Conservation (phyloP, 2,888 invertebrate genomes). For the Balanococcus diminutus region DNA sequence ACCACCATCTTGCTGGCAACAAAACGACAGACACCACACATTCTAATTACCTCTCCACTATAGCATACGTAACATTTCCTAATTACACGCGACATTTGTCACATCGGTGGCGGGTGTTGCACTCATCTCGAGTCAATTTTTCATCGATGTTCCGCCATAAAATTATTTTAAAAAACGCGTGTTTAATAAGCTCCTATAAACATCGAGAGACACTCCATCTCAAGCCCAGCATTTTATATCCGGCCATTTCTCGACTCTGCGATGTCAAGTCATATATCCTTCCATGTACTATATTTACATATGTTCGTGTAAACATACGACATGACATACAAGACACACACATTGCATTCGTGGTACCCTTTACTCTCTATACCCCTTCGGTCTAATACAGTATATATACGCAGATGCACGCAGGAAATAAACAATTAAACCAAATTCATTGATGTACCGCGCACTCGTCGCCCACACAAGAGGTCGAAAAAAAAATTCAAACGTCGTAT, state of each 20-base stretch:
- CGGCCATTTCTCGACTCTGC: neutral
- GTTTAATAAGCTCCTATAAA: neutral
- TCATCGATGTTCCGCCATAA: neutral
- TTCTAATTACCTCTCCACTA: neutral
- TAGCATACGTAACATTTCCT: neutral
- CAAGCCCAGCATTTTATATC: neutral
- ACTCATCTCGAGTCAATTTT: neutral
- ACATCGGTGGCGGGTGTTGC: neutral
- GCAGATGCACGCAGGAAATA: neutral
- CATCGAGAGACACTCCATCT: neutral
- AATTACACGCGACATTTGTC: neutral
- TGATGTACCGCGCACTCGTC: neutral
- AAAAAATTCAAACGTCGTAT: too few species aligned
- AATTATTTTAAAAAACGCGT: neutral
- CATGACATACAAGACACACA: neutral
- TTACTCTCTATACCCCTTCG: neutral
- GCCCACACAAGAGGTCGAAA: conserved; percentile 4
- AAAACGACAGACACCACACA: neutral
- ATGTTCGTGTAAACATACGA: neutral
- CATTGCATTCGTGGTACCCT: neutral
- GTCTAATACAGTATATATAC: neutral
- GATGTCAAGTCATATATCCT: neutral
- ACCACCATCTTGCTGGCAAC: too few species aligned
- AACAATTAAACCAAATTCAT: conserved; percentile 7
- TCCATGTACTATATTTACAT: neutral